Evolutionary conservation across 2,888 invertebrate species (phyloP).

Genomic region (Macrophya annulata): DNA sequence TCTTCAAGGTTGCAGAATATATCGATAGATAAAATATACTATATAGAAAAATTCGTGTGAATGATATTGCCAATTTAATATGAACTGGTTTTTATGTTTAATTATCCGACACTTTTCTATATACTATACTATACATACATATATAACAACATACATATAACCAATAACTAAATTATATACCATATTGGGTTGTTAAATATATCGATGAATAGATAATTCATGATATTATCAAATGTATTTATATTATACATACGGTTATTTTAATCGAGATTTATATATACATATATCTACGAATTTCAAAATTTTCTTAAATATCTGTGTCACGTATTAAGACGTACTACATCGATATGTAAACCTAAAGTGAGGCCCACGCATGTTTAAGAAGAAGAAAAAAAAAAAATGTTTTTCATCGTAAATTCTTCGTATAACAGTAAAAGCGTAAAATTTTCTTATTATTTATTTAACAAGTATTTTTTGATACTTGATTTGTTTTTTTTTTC

Average conservation of each 20-base stretch:
- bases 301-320: neutral
- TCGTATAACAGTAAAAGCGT: no score
- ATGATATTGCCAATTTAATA: no score
- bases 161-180: no score
- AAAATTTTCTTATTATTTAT: no score
- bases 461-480: no score
- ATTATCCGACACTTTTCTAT: neutral
- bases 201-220: neutral
- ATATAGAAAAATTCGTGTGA: neutral
- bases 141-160: no score
- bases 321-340: neutral
- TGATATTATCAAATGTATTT: neutral
- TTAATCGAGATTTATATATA: neutral
- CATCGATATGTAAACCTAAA: neutral
- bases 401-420: no score
- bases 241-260: neutral
- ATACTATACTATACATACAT: neutral
- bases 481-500: neutral
- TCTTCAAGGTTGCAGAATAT: neutral
- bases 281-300: neutral
- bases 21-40: neutral
- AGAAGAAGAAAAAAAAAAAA: neutral
- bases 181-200: no score
- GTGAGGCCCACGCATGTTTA: neutral
- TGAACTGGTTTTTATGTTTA: neutral